Evolutionary conservation across 2,888 invertebrate species (phyloP), one percentile per base, ranked within the genome.

Genomic region (Luperina testacea): DNA sequence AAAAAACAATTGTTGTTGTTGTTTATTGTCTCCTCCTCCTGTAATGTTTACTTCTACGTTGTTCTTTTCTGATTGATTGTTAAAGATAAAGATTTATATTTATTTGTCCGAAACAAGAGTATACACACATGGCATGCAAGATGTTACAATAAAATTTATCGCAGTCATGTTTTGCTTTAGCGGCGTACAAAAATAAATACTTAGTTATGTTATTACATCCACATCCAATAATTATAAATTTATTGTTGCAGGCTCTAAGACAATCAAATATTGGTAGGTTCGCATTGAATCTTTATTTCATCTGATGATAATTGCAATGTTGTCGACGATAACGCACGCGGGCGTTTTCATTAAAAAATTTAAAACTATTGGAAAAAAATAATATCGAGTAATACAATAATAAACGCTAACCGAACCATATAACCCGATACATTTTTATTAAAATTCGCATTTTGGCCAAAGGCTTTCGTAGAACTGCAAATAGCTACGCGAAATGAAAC

Each of bases 341-440:
- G 7, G 13, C 20, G 13, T 17, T 15, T 27, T 67, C n/a, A 45
- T 17, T n/a, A 2, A 45, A 45, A 5, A 32, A 2, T 42, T 45
- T 4, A 27, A 51, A 4, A 27, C 9, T 15, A 6, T n/a, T 68
- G 15, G 7, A 57, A 51, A 75, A 65, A 75, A 51, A 24, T 15
- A 63, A 65, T 86, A 77, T 84, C 79, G 76, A 61, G 15, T 73
- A 61, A 64, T 64, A 63, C 64, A 64, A 24, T 75, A 85, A 78
- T 82, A 84, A 51, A 15, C 15, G 3, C 76, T 79, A 79, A 82
- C 84, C 83, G 85, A 72, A 73, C 80, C 77, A 71, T 90, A 92
- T 91, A 91, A 91, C 88, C 88, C 88, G 87, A 90, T 91, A 88
- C 87, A 86, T 89, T 90, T 85, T 89, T 91, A 92, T 90, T 90